Evolutionary conservation across 2,113 vertebrate genomes (phyloP).

Genomic region (Leiothrix lutea): DNA sequence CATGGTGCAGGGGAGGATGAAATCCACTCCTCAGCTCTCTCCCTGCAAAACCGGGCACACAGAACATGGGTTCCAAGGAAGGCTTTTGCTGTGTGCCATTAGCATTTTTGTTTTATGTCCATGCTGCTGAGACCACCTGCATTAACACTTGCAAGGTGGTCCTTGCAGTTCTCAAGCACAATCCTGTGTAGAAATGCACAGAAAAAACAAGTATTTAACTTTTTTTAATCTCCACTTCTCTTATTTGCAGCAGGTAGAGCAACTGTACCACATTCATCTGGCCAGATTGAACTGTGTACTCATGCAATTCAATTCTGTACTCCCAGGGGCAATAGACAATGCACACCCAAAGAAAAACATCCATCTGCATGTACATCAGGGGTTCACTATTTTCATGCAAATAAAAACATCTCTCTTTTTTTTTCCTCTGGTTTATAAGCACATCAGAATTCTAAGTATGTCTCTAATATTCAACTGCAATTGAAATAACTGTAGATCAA

Average conservation of each 20-base stretch:
- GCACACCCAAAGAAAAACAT: background rate
- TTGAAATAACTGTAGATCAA: background rate
- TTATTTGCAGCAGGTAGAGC: background rate
- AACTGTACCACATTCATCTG: background rate
- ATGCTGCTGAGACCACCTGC: background rate
- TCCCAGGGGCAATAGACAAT: background rate
- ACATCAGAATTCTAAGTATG: background rate
- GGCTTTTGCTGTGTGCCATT: background rate
- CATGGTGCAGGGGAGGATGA: background rate
- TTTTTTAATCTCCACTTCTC: background rate
- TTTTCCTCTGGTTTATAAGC: background rate
- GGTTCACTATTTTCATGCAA: background rate
- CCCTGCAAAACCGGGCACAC: background rate
- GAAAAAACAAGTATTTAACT: background rate
- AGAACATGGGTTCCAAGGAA: background rate
- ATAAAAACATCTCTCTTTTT: background rate
- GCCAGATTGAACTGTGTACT: background rate
- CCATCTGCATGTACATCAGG: background rate
- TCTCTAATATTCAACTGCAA: background rate
- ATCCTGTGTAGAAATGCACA: background rate
- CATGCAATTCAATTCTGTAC: background rate
- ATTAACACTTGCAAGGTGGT: rapidly evolving
- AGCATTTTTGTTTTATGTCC: background rate
- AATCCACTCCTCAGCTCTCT: background rate
- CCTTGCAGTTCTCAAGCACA: background rate